phyloP scores from a whole-genome alignment of 2,797 vertebrate genomes.

The Pygocentrus nattereri region DNA sequence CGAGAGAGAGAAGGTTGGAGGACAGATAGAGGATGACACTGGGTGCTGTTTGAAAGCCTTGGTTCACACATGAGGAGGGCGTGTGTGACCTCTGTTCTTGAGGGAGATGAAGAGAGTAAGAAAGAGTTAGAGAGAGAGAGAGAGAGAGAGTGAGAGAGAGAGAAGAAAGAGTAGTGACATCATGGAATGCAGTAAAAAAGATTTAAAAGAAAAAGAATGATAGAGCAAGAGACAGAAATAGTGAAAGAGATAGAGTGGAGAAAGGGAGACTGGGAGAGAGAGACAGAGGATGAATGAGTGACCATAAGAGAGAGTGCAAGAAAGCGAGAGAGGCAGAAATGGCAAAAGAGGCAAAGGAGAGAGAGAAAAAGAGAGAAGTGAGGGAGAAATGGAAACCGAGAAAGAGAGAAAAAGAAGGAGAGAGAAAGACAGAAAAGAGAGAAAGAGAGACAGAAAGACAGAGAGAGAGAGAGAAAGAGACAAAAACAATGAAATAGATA shows the following conservation, averaged over 20 bases:
- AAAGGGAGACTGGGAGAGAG: too few species aligned
- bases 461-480: slow-evolving; percentile 26
- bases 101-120: not conserved
- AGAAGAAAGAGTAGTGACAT: too few species aligned
- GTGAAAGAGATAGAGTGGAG: not conserved
- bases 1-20: not conserved
- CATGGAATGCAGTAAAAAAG: too few species aligned
- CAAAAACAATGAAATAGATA: too few species aligned
- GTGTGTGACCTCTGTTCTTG: not conserved
- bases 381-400: slow-evolving; percentile 19
- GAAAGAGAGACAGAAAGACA: slow-evolving; percentile 16
- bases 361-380: not conserved
- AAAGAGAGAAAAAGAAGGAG: not conserved
- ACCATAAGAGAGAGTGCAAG: slow-evolving; percentile 22
- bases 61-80: slow-evolving; percentile 1
- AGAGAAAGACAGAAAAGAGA: not conserved
- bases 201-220: not conserved
- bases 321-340: slow-evolving; percentile 5
- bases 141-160: too few species aligned
- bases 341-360: not conserved
- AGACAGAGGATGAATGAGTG: not conserved
- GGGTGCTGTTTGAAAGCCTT: not conserved
- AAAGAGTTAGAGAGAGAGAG: slow-evolving; percentile 12
- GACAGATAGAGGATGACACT: not conserved
- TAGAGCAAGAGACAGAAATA: not conserved